These are phyloP conservation scores for Eutrigla gurnardus DNA, from an alignment of 2,797 vertebrate genomes.

Conservation along the genomic window DNA sequence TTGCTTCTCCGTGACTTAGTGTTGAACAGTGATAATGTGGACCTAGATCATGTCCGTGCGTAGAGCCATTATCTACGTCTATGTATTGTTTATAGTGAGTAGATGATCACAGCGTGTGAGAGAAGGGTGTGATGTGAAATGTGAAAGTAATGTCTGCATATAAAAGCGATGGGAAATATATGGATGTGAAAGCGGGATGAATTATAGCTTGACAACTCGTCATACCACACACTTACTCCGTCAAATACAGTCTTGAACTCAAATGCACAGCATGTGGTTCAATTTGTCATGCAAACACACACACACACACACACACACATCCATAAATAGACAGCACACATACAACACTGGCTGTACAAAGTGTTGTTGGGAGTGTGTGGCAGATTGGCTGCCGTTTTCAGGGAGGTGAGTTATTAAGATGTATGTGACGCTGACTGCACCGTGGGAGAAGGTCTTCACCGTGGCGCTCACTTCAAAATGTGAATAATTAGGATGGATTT, in stretches of 20 bases:
- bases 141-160: too few species aligned
- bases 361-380: slow-evolving; percentile 48
- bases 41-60: too few species aligned
- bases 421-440: slow-evolving; percentile 70
- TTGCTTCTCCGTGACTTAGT: too few species aligned
- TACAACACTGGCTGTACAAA: slow-evolving; percentile 9
- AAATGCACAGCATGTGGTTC: slow-evolving; percentile 1
- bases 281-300: slow-evolving; percentile 1
- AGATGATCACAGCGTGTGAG: too few species aligned
- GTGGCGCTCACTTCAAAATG: slow-evolving; percentile 73
- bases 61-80: too few species aligned
- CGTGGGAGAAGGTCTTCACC: slow-evolving; percentile 75
- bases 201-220: not conserved
- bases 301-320: slow-evolving; percentile 4
- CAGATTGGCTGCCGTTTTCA: slow-evolving; percentile 62
- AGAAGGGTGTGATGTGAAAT: not conserved
- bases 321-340: not conserved
- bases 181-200: slow-evolving; percentile 1
- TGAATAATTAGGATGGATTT: slow-evolving; percentile 84
- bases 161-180: not conserved
- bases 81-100: too few species aligned
- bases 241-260: not conserved
- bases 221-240: slow-evolving; percentile 6
- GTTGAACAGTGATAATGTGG: too few species aligned
- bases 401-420: slow-evolving; percentile 80